Conservation (phyloP, 92 coral and sea anemone genomes). For the Umimayanthus kanabou region DNA sequence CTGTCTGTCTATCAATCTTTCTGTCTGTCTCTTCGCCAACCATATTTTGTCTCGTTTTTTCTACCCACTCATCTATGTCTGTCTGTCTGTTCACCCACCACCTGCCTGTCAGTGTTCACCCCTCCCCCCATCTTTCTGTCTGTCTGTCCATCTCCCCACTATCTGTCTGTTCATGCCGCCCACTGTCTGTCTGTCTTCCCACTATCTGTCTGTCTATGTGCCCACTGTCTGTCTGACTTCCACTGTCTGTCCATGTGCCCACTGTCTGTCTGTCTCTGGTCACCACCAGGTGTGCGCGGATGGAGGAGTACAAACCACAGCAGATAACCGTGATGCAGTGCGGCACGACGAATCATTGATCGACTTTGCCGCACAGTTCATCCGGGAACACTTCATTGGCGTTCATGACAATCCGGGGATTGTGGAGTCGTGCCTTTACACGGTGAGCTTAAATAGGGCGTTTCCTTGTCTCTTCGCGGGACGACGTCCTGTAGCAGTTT, state of each 20-base stretch:
- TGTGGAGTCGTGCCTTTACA: conserved; percentile 71
- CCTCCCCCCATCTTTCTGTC: too few species aligned
- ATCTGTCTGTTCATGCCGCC: too few species aligned
- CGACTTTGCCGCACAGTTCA: conserved; percentile 34
- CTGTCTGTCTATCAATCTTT: not conserved
- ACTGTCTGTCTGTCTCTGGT: not conserved
- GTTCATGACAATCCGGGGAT: conserved; percentile 74
- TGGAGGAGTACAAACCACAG: conserved; percentile 13
- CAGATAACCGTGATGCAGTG: conserved; percentile 40
- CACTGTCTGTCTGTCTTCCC: too few species aligned
- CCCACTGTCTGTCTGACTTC: too few species aligned
- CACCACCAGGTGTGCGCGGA: conserved; percentile 33
- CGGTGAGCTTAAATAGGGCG: conserved; percentile 46
- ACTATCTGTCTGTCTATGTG: not conserved
- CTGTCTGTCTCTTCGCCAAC: too few species aligned
- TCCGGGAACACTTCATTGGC: conserved; percentile 64
- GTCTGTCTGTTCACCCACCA: too few species aligned
- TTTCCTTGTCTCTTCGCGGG: too few species aligned
- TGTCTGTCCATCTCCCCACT: too few species aligned
- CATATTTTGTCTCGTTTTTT: too few species aligned
- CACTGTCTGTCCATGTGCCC: not conserved
- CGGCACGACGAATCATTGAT: conserved; percentile 51
- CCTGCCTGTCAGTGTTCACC: not conserved
- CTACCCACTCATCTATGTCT: too few species aligned
- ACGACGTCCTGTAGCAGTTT: too few species aligned